Conservation (phyloP, 1,140 invertebrate genomes). For the Linepithema humile region DNA sequence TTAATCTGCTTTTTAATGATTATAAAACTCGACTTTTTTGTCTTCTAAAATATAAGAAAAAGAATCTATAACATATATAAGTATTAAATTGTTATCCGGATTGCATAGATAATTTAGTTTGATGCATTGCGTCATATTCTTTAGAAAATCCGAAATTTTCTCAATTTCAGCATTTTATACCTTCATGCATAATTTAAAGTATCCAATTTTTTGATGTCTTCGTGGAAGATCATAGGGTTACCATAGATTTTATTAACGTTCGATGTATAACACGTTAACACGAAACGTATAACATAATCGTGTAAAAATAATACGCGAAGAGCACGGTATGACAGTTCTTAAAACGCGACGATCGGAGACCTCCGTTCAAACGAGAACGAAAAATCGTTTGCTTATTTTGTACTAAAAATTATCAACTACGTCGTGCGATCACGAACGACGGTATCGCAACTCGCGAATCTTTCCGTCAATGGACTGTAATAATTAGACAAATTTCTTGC, state of each 20-base stretch:
- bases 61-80: neutral
- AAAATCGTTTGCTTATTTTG: slow-evolving; percentile 82
- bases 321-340: slow-evolving; percentile 83
- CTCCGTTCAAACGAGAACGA: slow-evolving; percentile 68
- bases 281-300: slow-evolving; percentile 49
- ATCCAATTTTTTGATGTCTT: slow-evolving; percentile 38
- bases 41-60: neutral
- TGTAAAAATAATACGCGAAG: slow-evolving; percentile 62
- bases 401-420: slow-evolving; percentile 75
- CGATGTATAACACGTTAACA: slow-evolving; percentile 79
- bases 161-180: neutral
- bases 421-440: slow-evolving; percentile 41
- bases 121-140: neutral
- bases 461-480: slow-evolving; percentile 42
- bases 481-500: slow-evolving; percentile 53
- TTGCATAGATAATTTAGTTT: neutral
- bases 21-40: neutral
- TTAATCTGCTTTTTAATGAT: slow-evolving; percentile 9
- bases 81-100: neutral
- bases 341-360: slow-evolving; percentile 59
- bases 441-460: slow-evolving; percentile 12
- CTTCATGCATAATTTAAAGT: neutral
- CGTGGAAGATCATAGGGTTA: slow-evolving; percentile 61
- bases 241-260: slow-evolving; percentile 68
- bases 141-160: neutral